Evolutionary conservation across 2,797 vertebrate genomes (phyloP), one percentile per base, ranked within the genome.

Genomic region (Anguilla obscura): DNA sequence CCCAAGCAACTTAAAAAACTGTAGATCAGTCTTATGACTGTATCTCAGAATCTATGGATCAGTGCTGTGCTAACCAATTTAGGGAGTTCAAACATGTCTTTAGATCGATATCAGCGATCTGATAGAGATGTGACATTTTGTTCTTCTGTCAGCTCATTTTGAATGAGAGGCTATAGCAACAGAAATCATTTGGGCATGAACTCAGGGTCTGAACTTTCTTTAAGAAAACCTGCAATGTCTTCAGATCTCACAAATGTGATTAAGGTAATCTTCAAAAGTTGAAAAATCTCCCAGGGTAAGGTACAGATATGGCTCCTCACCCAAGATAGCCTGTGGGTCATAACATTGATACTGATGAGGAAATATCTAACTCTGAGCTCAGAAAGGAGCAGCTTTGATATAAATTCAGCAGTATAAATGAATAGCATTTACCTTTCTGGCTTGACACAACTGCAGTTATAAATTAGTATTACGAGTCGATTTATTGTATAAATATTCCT

Each of bases 151-250:
- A 87, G 40, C 91, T 45, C 87, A 90, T 88, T 91, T 88, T 87
- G 90, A 89, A 93, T 90, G 88, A 90, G 89, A 92, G 54, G 79
- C 90, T 85, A 84, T 92, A 90, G 91, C 87, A 89, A 86, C 60
- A 89, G 80, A 88, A 87, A 79, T 48, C 54, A 50, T 83, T 45
- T 87, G 1, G 86, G 87, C 88, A 87, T 90, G 87, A 87, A 89
- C 89, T 88, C 85, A 54, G 58, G 85, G 85, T 86, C 84, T 83
- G 14, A 89, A 56, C 71, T 40, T 69, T 71, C 45, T 86, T 88
- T 85, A 86, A 89, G 90, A 90, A 89, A 66, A 86, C 66, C 71
- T 27, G 90, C 90, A 91, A 91, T 85, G 71, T 80, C 88, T 88
- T 69, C 58, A 92, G 89, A 92, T 89, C 90, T 90, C 90, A 90